Evolutionary conservation across 2,113 vertebrate species (phyloP).

Genomic region (Meriones unguiculatus): DNA sequence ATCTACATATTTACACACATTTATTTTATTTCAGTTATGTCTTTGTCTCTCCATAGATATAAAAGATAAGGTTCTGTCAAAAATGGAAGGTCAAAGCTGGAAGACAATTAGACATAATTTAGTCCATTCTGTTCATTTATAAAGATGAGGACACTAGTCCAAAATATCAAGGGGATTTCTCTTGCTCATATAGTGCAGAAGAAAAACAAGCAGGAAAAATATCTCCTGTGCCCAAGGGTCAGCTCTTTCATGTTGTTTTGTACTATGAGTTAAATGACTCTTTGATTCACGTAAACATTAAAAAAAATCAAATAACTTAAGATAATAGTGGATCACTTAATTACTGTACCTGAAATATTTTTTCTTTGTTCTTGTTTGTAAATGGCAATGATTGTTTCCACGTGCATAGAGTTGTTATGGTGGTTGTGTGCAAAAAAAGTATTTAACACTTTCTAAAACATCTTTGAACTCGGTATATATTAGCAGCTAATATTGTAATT

Average conservation of each 20-base stretch:
- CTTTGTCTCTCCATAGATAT: conserved; percentile 4
- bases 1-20: conserved; percentile 19
- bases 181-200: not conserved
- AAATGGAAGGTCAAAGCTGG: conserved; percentile 58
- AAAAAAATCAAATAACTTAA: not conserved
- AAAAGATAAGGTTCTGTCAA: conserved; percentile 40
- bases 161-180: conserved; percentile 9
- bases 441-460: not conserved
- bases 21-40: conserved; percentile 55
- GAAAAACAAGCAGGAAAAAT: not conserved
- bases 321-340: not conserved
- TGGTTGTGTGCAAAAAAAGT: not conserved
- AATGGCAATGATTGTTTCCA: not conserved
- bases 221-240: not conserved
- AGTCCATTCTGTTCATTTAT: conserved; percentile 66
- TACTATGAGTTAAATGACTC: not conserved
- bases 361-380: conserved; percentile 4
- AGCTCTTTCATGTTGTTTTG: not conserved
- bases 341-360: not conserved
- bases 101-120: conserved; percentile 54
- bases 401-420: not conserved
- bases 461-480: not conserved
- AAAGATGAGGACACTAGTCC: conserved; percentile 55
- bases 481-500: not conserved
- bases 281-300: conserved; percentile 31